Percentiles rank a stretch among this genome's conserved stretches.
Conservation (phyloP, 2,113 vertebrate genomes). For the Hippocampus mohnikei region DNA sequence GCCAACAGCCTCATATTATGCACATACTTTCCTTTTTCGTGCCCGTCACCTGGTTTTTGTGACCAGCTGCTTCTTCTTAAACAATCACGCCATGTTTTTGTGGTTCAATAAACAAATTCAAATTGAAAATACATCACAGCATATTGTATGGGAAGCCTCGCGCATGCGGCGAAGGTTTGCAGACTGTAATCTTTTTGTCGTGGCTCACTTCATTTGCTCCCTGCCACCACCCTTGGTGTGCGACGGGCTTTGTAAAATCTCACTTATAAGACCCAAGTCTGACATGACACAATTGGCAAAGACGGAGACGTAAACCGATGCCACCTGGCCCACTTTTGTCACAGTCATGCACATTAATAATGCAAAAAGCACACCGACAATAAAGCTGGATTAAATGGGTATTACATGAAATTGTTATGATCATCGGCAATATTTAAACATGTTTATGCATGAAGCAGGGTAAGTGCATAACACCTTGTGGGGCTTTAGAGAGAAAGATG, state of each 20-base stretch:
- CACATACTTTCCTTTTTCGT: too few species aligned
- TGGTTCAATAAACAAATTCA: not conserved
- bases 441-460: not conserved
- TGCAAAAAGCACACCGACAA: not conserved
- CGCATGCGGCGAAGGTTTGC: too few species aligned
- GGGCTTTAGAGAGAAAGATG: slow-evolving; percentile 19
- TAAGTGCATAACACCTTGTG: not conserved
- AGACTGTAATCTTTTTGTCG: too few species aligned
- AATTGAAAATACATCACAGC: too few species aligned
- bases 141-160: too few species aligned
- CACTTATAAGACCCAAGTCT: not conserved
- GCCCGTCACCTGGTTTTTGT: too few species aligned
- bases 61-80: too few species aligned
- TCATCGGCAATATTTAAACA: slow-evolving; percentile 1
- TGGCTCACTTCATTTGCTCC: too few species aligned
- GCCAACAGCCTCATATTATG: too few species aligned
- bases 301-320: not conserved
- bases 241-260: too few species aligned
- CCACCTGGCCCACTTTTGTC: not conserved
- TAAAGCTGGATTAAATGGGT: slow-evolving; percentile 1
- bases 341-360: not conserved
- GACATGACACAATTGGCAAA: not conserved
- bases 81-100: not conserved
- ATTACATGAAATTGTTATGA: slow-evolving; percentile 2
- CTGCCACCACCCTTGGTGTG: too few species aligned